Conservation (phyloP, 1,140 invertebrate species). For the Papilio xuthus region DNA sequence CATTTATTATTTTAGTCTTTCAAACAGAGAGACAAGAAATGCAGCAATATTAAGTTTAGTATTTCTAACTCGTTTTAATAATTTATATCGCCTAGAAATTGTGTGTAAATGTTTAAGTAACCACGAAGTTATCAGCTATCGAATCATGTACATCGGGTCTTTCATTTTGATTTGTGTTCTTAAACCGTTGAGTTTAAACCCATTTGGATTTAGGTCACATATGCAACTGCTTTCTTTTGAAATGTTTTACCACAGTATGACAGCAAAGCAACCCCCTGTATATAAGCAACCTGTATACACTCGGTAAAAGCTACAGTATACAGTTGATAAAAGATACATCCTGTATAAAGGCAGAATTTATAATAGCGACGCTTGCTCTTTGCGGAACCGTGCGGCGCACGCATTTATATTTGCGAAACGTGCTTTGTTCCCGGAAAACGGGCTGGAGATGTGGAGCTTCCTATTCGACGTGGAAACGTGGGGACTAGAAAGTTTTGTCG, state of each 20-base stretch:
- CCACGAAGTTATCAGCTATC: background rate
- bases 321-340: background rate
- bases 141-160: background rate
- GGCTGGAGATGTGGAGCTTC: background rate
- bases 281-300: background rate
- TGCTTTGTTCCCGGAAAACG: background rate
- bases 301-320: background rate
- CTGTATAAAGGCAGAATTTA: constrained; percentile 25
- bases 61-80: too few species aligned
- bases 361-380: constrained; percentile 31
- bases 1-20: too few species aligned
- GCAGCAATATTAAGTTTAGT: too few species aligned
- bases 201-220: constrained; percentile 36
- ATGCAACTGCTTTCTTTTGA: background rate
- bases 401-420: constrained; percentile 23
- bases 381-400: constrained; percentile 17
- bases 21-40: too few species aligned
- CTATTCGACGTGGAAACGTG: background rate
- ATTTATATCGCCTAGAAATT: too few species aligned
- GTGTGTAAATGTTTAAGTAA: too few species aligned
- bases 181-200: background rate
- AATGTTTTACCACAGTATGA: background rate
- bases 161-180: background rate
- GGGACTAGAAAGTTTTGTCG: constrained; percentile 14
- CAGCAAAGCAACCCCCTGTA: background rate